A percentile compares a stretch with the other conserved stretches of the same genome.
These are phyloP conservation scores for Grus americana DNA, from an alignment of 2,113 vertebrate genomes.

Conservation along the genomic window DNA sequence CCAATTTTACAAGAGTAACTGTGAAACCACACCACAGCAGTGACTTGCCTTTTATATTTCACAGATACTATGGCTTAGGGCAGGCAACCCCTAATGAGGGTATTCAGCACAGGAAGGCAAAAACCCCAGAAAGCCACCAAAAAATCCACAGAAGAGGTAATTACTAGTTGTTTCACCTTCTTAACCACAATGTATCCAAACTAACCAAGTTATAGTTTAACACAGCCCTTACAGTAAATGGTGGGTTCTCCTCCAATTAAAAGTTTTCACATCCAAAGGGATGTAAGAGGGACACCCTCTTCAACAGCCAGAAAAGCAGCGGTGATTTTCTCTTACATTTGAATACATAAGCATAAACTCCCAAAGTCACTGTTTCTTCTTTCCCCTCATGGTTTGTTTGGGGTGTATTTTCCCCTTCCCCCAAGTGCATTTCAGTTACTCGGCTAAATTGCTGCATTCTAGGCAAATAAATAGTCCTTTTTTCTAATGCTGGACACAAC, in stretches of 20 bases:
- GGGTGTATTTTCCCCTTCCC: not conserved
- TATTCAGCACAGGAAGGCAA: not conserved
- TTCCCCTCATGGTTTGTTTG: rapidly evolving
- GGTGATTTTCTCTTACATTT: not conserved
- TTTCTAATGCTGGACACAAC: slow-evolving; percentile 77
- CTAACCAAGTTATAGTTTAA: not conserved
- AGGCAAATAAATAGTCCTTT: slow-evolving; percentile 64
- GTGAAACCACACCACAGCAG: rapidly evolving
- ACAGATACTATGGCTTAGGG: rapidly evolving
- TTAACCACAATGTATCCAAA: rapidly evolving
- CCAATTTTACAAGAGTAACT: rapidly evolving
- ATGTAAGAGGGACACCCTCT: not conserved
- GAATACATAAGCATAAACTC: not conserved
- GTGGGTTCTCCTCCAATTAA: rapidly evolving
- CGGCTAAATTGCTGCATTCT: slow-evolving; percentile 36
- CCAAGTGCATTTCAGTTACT: not conserved
- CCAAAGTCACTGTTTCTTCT: not conserved
- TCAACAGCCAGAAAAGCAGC: not conserved
- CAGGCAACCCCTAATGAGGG: not conserved
- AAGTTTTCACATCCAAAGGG: not conserved
- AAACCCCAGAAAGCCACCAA: not conserved
- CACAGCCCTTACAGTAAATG: not conserved
- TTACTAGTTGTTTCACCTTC: not conserved
- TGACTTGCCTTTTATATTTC: rapidly evolving
- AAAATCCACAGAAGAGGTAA: not conserved